Evolutionary conservation across 2,113 vertebrate genomes (phyloP).

Genomic region (Hyla sarda): DNA sequence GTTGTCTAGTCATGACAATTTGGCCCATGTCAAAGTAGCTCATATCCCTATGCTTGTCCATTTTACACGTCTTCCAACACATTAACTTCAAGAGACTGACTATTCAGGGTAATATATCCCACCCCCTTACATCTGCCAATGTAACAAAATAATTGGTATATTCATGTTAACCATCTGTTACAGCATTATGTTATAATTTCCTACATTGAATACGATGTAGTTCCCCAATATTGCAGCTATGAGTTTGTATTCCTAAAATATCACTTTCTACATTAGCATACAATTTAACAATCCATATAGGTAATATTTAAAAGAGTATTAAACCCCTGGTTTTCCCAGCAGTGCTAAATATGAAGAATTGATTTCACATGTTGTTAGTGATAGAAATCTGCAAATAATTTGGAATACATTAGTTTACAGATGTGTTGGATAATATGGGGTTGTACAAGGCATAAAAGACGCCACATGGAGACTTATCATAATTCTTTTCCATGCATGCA

Average conservation of each 20-base stretch:
- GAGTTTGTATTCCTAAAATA: not conserved
- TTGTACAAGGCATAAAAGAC: not conserved
- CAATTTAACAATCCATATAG: not conserved
- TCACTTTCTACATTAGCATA: not conserved
- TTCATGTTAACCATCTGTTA: too few species aligned
- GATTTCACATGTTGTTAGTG: not conserved
- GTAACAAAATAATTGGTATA: too few species aligned
- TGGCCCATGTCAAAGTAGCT: too few species aligned
- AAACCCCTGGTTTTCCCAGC: not conserved
- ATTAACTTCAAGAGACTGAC: too few species aligned
- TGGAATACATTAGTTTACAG: not conserved
- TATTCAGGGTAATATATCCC: too few species aligned
- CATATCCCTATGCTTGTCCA: too few species aligned
- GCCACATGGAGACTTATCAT: not conserved
- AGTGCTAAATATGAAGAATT: not conserved
- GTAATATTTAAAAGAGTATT: not conserved
- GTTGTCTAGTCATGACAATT: too few species aligned
- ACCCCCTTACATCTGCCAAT: too few species aligned
- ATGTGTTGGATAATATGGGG: not conserved
- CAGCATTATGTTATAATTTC: not conserved
- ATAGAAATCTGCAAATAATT: not conserved
- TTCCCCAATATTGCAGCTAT: not conserved
- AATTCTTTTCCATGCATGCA: constrained; percentile 4
- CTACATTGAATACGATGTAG: not conserved
- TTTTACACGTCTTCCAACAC: too few species aligned